Evolutionary conservation across 2,113 vertebrate species (phyloP), one percentile per base, ranked within the genome.

Genomic region (Dicaeum eximium): DNA sequence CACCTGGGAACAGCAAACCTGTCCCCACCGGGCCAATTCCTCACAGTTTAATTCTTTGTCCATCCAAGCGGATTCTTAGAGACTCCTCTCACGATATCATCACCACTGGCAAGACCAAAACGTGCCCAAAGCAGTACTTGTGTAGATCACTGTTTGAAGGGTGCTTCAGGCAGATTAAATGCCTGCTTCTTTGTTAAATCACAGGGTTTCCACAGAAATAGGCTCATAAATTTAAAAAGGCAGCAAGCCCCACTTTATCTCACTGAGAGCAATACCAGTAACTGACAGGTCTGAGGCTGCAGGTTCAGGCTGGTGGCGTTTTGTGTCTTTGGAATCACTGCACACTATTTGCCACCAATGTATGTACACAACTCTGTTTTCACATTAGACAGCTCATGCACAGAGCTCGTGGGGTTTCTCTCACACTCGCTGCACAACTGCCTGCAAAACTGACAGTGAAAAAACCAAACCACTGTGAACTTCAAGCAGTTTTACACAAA

Each of bases 1-100:
- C 48, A 27, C 12, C 28, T 9, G 33, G 33, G 4, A 6, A 45
- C 4, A 11, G 45, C 23, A 24, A 53, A 38, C 33, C 24, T 10
- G 7, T 37, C 69, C 53, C 1, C 4, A 16, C 4, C 1, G 3
- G 3, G 1, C 12, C 16, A 2, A 10, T 16, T 56, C 23, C 16
- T 2, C 10, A 20, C 38, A 33, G 21, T 10, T 38, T 4, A 28
- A 65, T 23, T 13, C 10, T 22, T 21, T 3, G 51, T 1, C 35
- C 21, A 15, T 1, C 4, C 5, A 30, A 40, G 45, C 0, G 2
- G 3, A 1, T n/a, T 40, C 37, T 38, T 2, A 11, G 13, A 15
- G 58, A 6, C 4, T 18, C 21, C 11, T 2, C 31, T 25, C 27
- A 0, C 0, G 21, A 1, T 0, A 8, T 9, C 10, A 13, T 11